Base-by-base conservation (phyloP, 2,888 invertebrate species). In the Athalia cordata region DNA sequence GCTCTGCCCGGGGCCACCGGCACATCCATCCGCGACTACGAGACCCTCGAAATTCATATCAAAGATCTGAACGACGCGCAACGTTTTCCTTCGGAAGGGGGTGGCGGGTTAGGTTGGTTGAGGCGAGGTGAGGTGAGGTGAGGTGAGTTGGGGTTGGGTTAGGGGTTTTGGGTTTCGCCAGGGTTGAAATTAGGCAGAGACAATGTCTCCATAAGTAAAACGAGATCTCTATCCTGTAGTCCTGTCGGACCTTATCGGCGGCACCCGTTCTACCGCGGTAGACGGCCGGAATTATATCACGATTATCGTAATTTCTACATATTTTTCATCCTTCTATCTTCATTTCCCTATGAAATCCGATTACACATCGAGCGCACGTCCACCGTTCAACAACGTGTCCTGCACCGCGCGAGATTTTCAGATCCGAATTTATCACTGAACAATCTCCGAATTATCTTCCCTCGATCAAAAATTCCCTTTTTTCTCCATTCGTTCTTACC, bases 151-250 rank as follows among this genome's bases (percentile, higher is more conserved):
- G 29, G 29, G 29, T 29, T 29, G 29, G 29, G 29, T 29, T 29
- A 29, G 29, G 29, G 29, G 29, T 29, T 29, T 29, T 29, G 66
- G 49, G 13, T 52, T 50, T 5, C 6, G 67, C 52, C 52, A 52
- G 52, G 50, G 67, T 43, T 52, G 67, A 68, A 68, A 68, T 68
- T 68, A 68, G 67, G 67, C 67, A 68, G 67, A 68, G 67, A 68
- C 67, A 68, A 68, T 68, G 67, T 68, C 67, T 68, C 67, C 47
- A 68, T 68, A 68, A 68, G 67, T 29, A 52, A 52, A 52, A 15
- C 5, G 6, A 68, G 67, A 68, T 68, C 50, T 29, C 9, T 52
- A 68, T 68, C 67, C 61, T 68, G 8, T n/a, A 55, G 55, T n/a
- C 67, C 29, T 52, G 67, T 52, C 67, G 67, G 67, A 68, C 67